Conservation (phyloP, 2,888 invertebrate species). For the Polyommatus icarus region DNA sequence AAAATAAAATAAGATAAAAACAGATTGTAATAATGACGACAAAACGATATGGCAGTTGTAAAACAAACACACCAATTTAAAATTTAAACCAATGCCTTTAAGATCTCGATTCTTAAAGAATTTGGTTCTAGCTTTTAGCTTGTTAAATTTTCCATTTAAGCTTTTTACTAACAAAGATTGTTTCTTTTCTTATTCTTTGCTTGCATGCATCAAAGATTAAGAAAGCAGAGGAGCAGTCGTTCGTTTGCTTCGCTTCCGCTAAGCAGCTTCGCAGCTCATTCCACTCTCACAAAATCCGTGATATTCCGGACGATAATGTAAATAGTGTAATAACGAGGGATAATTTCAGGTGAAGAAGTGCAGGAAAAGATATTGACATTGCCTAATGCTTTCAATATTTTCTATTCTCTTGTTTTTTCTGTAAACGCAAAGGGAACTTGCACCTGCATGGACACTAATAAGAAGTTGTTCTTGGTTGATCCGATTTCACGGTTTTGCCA, state of each 20-base stretch:
- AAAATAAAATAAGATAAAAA: not conserved
- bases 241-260: constrained; percentile 67
- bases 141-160: constrained; percentile 56
- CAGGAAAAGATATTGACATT: constrained; percentile 44
- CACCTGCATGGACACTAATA: constrained; percentile 35
- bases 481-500: not conserved
- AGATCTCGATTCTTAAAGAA: constrained; percentile 32
- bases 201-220: constrained; percentile 49
- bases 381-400: constrained; percentile 59
- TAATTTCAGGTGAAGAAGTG: constrained; percentile 68
- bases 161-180: constrained; percentile 66
- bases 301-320: constrained; percentile 53
- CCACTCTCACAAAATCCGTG: constrained; percentile 57
- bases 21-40: not conserved
- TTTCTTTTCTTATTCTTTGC: constrained; percentile 53
- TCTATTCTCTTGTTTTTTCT: constrained; percentile 74
- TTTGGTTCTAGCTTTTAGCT: constrained; percentile 53
- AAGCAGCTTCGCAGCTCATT: constrained; percentile 67
- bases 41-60: constrained; percentile 13
- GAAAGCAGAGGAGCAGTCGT: constrained; percentile 44
- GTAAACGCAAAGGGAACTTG: constrained; percentile 63
- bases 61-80: not conserved
- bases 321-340: constrained; percentile 32
- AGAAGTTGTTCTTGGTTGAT: not conserved
- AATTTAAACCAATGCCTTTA: not conserved